A percentile compares a stretch with the other conserved stretches of the same genome.
Conservation (phyloP, 2,888 invertebrate genomes). For the Nymphalis polychloros region DNA sequence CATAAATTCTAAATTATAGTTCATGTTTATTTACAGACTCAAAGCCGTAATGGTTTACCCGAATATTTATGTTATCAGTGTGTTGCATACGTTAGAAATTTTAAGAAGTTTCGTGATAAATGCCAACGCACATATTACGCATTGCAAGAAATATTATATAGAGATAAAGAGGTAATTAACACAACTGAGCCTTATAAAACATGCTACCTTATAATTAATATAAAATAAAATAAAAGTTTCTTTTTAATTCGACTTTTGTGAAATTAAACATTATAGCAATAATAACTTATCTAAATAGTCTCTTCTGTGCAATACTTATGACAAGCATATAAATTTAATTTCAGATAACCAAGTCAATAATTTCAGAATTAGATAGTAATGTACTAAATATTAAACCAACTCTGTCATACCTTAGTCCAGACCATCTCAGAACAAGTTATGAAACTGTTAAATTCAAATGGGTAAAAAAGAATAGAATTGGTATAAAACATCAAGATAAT, state of each 20-base stretch:
- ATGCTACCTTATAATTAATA: too few species aligned
- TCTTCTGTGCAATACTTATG: too few species aligned
- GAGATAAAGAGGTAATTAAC: constrained; percentile 57
- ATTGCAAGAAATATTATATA: constrained; percentile 59
- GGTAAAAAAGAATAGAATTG: constrained; percentile 52
- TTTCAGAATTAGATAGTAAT: constrained; percentile 53
- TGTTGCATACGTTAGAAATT: constrained; percentile 55
- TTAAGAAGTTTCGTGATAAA: constrained; percentile 62
- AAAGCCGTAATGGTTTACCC: constrained; percentile 58
- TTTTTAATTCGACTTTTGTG: too few species aligned
- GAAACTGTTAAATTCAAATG: constrained; percentile 60
- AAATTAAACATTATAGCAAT: too few species aligned
- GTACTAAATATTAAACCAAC: constrained; percentile 52
- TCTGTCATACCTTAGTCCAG: constrained; percentile 55
- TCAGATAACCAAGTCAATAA: constrained; percentile 58
- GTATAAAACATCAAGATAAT: constrained; percentile 40
- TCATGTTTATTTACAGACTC: constrained; percentile 52
- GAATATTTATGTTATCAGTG: constrained; percentile 68
- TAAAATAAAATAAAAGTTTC: too few species aligned
- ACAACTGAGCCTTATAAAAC: too few species aligned
- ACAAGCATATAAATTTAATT: constrained; percentile 30
- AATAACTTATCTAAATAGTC: too few species aligned
- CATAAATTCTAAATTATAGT: too few species aligned
- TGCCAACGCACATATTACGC: constrained; percentile 67
- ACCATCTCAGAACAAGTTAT: constrained; percentile 51